These are phyloP conservation scores for Nansenia antarctica DNA, from an alignment of 2,113 vertebrate species.

Conservation along the genomic window DNA sequence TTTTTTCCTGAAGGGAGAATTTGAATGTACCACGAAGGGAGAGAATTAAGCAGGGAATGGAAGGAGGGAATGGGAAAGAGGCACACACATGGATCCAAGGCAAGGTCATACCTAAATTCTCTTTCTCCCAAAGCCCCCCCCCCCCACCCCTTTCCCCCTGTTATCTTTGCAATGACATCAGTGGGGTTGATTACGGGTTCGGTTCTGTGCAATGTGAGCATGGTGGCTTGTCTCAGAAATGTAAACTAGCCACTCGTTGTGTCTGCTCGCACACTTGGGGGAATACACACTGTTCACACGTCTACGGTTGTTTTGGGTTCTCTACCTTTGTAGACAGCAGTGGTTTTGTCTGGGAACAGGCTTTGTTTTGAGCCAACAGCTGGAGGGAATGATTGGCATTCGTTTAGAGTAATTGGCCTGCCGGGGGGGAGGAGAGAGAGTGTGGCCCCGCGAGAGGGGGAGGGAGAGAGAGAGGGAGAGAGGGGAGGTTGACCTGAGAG, in stretches of 20 bases:
- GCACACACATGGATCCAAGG: constrained; percentile 12
- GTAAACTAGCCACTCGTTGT: constrained; percentile 2
- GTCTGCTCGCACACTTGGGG: constrained; percentile 25
- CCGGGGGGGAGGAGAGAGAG: constrained; percentile 50
- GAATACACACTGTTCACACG: constrained; percentile 40
- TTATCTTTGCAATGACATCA: constrained; percentile 10
- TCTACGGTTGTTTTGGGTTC: constrained; percentile 62
- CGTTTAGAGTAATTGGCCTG: constrained; percentile 70
- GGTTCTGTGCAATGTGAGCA: constrained; percentile 43
- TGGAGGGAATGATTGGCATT: constrained; percentile 76
- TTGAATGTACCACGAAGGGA: constrained; percentile 29
- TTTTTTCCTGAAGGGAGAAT: constrained; percentile 27
- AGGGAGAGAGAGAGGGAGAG: neutral
- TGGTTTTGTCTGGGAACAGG: constrained; percentile 65
- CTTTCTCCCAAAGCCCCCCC: constrained; percentile 26
- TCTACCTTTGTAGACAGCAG: constrained; percentile 41
- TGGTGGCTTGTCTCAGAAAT: constrained; percentile 30
- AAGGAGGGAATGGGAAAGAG: constrained; percentile 7
- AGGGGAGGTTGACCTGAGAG: neutral
- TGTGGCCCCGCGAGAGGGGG: no score
- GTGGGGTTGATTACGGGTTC: constrained; percentile 3
- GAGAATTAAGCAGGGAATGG: constrained; percentile 29
- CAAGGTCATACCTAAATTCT: constrained; percentile 29
- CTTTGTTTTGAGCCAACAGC: constrained; percentile 77
- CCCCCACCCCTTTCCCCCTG: neutral